Base-by-base conservation (phyloP, 1,140 invertebrate genomes). In the Psix sp. region DNA sequence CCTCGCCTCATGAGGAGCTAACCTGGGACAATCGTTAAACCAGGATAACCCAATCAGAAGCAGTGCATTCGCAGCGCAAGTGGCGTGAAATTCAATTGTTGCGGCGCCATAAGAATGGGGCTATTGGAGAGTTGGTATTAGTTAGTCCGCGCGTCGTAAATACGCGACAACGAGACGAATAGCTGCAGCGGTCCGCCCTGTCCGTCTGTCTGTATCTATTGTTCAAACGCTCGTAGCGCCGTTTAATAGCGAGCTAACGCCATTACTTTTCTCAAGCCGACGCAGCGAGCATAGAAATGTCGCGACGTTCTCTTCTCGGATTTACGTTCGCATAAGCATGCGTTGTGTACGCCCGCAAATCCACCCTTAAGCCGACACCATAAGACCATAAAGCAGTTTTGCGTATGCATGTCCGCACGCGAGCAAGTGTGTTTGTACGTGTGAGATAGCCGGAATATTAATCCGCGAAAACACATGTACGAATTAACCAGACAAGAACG, bases 281-380 rank as follows among this genome's bases (percentile, higher is more conserved):
- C 71, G 71, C 62, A 43, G 31, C 36, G 59, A 66, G 63, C 45
- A 74, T 67, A 57, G 63, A 67, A 74, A 74, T 68, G 71, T 67
- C 71, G 62, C 71, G 63, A 31, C 42, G 66, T 62, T 63, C 63
- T 74, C 57, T 68, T 68, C 63, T 63, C 63, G 71, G 71, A 74
- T 74, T 67, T 74, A 74, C 71, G 63, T 74, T 63, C 43, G 63
- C 62, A 62, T 66, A 62, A 74, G 70, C 62, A 62, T 43, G 70
- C 70, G 60, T 60, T 65, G 52, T 65, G 54, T 67, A 67, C 57
- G 42, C 48, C 71, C 62, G 20, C 62, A 74, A 74, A 74, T 74
- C 60, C 71, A 67, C 42, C 71, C 56, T 67, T 74, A 57, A 74
- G 62, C 71, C 42, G 36, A 56, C 68, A 35, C 60, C 68, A 54